Evolutionary conservation across 2,113 vertebrate species (phyloP), one percentile per base, ranked within the genome.

Genomic region (Hemiscyllium ocellatum): DNA sequence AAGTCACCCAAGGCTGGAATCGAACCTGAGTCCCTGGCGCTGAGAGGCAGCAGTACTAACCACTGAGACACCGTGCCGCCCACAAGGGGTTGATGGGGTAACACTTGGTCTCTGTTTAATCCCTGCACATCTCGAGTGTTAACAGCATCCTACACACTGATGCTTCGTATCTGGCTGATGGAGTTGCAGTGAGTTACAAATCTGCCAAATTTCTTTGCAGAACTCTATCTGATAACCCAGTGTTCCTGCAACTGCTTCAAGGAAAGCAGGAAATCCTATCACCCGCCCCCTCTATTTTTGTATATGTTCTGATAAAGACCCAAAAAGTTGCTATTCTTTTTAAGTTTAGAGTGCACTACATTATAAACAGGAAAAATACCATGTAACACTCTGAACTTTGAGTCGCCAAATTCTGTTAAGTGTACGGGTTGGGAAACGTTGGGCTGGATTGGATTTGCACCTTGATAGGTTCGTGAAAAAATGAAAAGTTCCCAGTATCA

Each of bases 241-340:
- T n/a, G 87, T n/a, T 61, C 26, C 52, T 90, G 56, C 56, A 65
- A 15, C 87, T 61, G 87, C 87, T 17, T 90, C 87, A 90, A 33
- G 87, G 87, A 90, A 90, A 61, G 87, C 87, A 90, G 87, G 87
- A 90, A 61, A 90, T 90, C 87, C 87, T 6, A 61, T 61, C 87
- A 90, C n/a, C 91, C 91, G 33, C 65, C n/a, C 68, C 7, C 66
- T 90, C 87, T 94, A 70, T 70, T 47, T 94, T 37, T 42, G 93
- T 69, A 26, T 15, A 22, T 42, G 33, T 50, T 68, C 22, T 69
- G 66, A 47, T 68, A 68, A 94, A 42, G 66, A 47, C 52, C 52
- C 87, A 33, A n/a, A 19, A 89, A 24, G 29, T 50, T 47, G 42
- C 42, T 47, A 47, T 0, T 20, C 52, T 89, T 89, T 24, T 89